Evolutionary conservation across 2,113 vertebrate genomes (phyloP), one percentile per base, ranked within the genome.

Genomic region (Perca schrenkii): DNA sequence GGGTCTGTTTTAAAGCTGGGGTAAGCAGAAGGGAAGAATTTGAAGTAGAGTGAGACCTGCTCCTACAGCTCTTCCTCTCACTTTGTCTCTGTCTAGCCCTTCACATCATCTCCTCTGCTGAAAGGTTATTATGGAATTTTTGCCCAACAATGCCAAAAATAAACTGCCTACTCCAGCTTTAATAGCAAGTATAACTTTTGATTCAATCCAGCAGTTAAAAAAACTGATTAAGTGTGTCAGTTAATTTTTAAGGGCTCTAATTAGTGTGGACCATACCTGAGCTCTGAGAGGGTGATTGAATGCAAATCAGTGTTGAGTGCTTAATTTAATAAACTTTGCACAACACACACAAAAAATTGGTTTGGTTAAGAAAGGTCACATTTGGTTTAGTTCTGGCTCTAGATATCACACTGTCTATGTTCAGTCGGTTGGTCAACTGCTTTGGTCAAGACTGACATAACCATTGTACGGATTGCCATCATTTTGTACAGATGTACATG

Each of bases 171-270:
- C 36, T 40, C 8, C 36, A 8, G 36, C 36, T 40, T 40, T 40
- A 25, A 53, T 73, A 6, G 5, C 43, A 84, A 67, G 11, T 58
- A 50, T 11, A 58, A 67, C 11, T 56, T 80, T 60, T 49, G n/a
- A 49, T 77, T 67, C 8, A 50, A 4, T 73, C 19, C 22, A 40
- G 34, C 19, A 60, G 3, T 11, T 80, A 50, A 46, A 22, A 17
- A 60, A 17, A 56, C 28, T 50, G 17, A 67, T 43, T 34, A 57
- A 25, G 40, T 50, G 50, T 22, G 40, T 64, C 49, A 56, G 49
- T 25, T 61, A 14, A 56, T 22, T 65, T 52, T 52, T 36, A 60
- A n/a, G 13, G 19, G 43, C 5, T 34, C 16, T 69, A 10, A 14
- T 56, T n/a, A 14, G 22, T 60, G 46, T 60, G 31, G 22, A 46